Evolutionary conservation across 2,888 invertebrate species (phyloP), one percentile per base, ranked within the genome.

Genomic region (Dasysyrphus tricinctus): DNA sequence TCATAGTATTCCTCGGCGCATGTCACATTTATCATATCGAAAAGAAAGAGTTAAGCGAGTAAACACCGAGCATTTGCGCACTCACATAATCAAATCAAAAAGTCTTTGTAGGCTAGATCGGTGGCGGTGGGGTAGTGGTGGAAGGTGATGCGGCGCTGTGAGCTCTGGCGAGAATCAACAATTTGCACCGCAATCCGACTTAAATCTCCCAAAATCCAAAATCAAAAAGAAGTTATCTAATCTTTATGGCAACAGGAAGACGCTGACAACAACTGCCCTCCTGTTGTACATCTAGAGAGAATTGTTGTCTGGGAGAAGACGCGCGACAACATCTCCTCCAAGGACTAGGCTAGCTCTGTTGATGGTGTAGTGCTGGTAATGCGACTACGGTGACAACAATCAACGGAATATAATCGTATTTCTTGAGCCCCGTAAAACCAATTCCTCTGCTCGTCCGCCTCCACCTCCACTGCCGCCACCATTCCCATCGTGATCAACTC

Each of bases 381-480:
- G 87, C 83, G 83, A 83, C 87, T 59, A 87, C 80, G 76, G 83
- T 79, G 87, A 87, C 87, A 87, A 87, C 87, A 87, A 87, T 87
- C 87, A 87, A 83, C 87, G 73, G 80, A 75, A 83, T 87, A 87
- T 87, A 87, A 87, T 87, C 87, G 87, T 83, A 83, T 83, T 83
- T 87, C 87, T 83, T 83, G 67, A 73, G 82, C 76, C 72, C 79
- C 79, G 79, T 80, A 72, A 72, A 73, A 74, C 47, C 72, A 70
- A 83, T 75, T 83, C 73, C 72, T 56, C 51, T 56, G 19, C 24
- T 39, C 29, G 16, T 16, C 34, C 49, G 7, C 16, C 59, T 16
- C 44, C 29, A 32, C 51, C 37, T 12, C 61, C 39, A 24, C 51
- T 24, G 2, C 24, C 24, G 5, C 51, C 24, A 3, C 14, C 63